These are phyloP conservation scores for Sprattus sprattus DNA, from an alignment of 2,113 vertebrate species.

Conservation along the genomic window DNA sequence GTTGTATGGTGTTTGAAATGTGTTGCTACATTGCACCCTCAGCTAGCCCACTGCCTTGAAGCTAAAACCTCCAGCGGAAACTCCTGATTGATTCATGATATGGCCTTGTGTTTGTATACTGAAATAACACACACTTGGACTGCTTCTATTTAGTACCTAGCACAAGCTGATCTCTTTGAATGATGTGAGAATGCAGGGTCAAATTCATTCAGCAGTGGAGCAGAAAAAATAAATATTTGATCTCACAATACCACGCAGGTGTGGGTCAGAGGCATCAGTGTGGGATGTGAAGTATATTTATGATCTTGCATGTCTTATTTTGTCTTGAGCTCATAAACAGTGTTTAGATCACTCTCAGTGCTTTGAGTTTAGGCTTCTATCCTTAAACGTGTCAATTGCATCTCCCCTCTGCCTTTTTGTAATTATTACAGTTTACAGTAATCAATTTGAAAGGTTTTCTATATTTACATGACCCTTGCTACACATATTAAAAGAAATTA, in stretches of 20 bases:
- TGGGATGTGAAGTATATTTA: conserved; percentile 15
- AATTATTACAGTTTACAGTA: neutral
- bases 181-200: conserved; percentile 31
- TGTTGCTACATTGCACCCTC: too few species aligned
- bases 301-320: conserved; percentile 16
- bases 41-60: neutral
- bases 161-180: conserved; percentile 24
- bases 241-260: neutral
- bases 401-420: too few species aligned
- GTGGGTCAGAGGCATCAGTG: conserved; percentile 22
- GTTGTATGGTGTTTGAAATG: neutral
- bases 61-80: neutral
- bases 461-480: neutral
- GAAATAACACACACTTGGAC: neutral
- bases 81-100: neutral
- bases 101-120: conserved; percentile 29
- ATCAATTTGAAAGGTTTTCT: neutral
- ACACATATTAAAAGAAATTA: neutral
- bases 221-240: conserved; percentile 21
- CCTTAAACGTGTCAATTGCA: neutral
- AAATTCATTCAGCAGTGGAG: conserved; percentile 29
- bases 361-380: neutral
- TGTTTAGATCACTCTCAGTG: neutral
- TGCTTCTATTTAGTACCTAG: conserved; percentile 10
- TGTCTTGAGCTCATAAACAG: neutral